Evolutionary conservation across 2,797 vertebrate genomes (phyloP).

Genomic region (Siniperca obscura): DNA sequence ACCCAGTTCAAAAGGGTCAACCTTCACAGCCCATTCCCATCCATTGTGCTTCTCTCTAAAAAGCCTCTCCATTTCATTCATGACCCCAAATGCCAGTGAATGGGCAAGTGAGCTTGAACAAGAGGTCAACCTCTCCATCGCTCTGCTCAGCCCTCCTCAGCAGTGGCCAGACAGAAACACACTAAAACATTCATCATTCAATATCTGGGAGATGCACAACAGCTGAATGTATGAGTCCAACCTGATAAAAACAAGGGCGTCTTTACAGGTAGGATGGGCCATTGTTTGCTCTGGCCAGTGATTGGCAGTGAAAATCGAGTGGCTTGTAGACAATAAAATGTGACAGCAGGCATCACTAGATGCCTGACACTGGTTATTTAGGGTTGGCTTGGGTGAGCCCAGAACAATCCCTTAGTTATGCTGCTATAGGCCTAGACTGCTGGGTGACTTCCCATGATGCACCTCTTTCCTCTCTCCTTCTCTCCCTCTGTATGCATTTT

Average conservation of each 20-base stretch:
- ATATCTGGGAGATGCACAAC: not conserved
- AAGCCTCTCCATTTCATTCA: not conserved
- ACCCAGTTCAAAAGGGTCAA: not conserved
- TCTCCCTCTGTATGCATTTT: too few species aligned
- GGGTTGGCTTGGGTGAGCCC: too few species aligned
- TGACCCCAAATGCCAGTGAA: constrained; percentile 8
- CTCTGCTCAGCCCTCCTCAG: constrained; percentile 7
- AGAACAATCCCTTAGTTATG: too few species aligned
- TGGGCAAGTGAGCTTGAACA: not conserved
- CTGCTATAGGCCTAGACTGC: too few species aligned
- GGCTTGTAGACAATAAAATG: not conserved
- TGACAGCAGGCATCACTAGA: too few species aligned
- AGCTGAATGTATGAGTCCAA: not conserved
- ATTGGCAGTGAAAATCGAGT: not conserved
- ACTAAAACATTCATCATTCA: constrained; percentile 18
- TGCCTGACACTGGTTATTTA: too few species aligned
- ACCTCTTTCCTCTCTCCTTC: too few species aligned
- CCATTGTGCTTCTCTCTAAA: not conserved
- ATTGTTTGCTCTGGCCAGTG: not conserved
- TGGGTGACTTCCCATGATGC: too few species aligned
- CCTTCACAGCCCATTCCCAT: not conserved
- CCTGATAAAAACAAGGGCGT: constrained; percentile 11
- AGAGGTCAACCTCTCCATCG: constrained; percentile 16
- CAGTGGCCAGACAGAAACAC: not conserved
- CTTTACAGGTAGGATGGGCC: not conserved